A percentile compares a stretch with the other conserved stretches of the same genome.
Conservation (phyloP, 2,113 vertebrate genomes). For the Chamaetylas fuelleborni region DNA sequence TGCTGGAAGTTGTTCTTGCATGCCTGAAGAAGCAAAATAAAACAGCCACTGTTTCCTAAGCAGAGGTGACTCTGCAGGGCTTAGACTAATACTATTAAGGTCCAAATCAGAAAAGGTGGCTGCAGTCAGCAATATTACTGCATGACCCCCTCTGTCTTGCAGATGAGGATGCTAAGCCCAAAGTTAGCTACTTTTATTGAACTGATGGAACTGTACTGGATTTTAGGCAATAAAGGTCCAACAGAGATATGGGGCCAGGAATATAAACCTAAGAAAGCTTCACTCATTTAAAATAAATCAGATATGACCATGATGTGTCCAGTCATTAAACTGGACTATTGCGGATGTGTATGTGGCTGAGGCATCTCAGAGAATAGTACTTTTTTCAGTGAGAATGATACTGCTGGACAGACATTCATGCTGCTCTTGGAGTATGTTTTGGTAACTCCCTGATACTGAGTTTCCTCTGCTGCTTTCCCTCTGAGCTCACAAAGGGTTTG, state of each 20-base stretch:
- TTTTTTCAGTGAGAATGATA: background rate
- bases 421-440: background rate
- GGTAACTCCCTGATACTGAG: background rate
- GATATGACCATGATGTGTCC: background rate
- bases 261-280: background rate
- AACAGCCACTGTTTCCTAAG: constrained; percentile 23
- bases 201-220: background rate
- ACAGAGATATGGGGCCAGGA: background rate
- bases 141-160: background rate
- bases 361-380: background rate
- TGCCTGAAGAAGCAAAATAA: background rate
- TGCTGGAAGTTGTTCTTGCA: background rate
- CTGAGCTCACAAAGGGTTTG: background rate
- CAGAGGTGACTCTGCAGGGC: constrained; percentile 52
- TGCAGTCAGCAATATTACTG: constrained; percentile 12
- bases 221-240: background rate
- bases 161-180: background rate
- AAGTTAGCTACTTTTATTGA: background rate
- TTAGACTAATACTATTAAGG: constrained; percentile 61
- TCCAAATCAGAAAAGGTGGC: constrained; percentile 30
- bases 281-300: background rate
- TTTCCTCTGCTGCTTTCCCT: background rate
- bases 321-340: background rate
- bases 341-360: background rate
- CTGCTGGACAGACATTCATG: background rate